Evolutionary conservation across 2,113 vertebrate genomes (phyloP).

Genomic region (Rhizomys pruinosus): DNA sequence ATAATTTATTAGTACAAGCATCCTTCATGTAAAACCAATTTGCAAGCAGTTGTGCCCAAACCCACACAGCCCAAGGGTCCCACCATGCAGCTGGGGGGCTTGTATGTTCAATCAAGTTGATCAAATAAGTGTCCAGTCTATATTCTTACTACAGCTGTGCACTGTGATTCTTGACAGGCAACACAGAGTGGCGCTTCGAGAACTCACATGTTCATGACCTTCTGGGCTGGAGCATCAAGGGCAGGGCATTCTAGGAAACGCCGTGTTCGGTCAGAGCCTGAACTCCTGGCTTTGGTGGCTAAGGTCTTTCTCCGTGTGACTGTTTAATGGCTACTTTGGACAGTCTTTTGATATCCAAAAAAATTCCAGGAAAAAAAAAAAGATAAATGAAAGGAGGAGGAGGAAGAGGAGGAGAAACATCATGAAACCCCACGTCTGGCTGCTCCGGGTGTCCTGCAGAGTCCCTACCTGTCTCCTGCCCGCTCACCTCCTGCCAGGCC

Average conservation of each 20-base stretch:
- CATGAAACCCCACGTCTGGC: neutral
- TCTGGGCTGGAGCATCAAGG: neutral
- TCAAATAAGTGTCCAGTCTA: too few relatives aligned
- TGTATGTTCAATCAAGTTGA: too few relatives aligned
- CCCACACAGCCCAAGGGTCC: too few relatives aligned
- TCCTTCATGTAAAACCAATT: too few relatives aligned
- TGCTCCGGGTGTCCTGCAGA: neutral
- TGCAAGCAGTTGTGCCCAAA: too few relatives aligned
- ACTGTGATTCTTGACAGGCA: neutral
- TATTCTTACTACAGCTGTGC: neutral
- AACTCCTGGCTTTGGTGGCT: neutral
- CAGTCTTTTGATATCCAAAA: neutral
- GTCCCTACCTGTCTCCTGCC: neutral
- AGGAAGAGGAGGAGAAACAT: neutral
- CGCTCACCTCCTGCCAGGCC: conserved; percentile 13
- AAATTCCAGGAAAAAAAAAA: neutral
- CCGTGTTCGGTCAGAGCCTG: neutral
- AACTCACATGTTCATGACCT: neutral
- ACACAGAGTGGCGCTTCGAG: neutral
- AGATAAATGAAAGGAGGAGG: neutral
- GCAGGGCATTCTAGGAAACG: neutral
- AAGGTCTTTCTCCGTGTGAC: neutral
- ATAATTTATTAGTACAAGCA: too few relatives aligned
- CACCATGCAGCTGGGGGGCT: too few relatives aligned
- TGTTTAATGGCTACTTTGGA: neutral